Base-by-base conservation (phyloP, 2,888 invertebrate species). In the Fragum sueziense region DNA sequence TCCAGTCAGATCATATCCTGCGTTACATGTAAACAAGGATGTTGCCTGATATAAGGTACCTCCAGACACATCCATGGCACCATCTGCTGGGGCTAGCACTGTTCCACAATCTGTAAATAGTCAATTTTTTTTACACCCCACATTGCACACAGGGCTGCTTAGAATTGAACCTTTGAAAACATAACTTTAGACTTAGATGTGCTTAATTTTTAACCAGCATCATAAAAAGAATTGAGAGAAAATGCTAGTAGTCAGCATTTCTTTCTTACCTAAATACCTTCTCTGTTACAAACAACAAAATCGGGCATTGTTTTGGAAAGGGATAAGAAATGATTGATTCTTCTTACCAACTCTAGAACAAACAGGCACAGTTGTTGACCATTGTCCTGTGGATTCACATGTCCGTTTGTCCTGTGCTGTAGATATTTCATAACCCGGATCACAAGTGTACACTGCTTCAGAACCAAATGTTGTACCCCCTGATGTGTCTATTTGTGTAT, bases 401-500 rank as follows among this genome's bases (percentile, higher is more conserved):
- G 72, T 76, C n/a, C 74, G 29, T 4, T 74, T 74, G 31, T 65
- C 41, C 7, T 47, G 14, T 6, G 62, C 76, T 7, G 80, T 76
- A 33, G 62, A 74, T 4, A 80, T 68, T 29, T 78, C 71, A 51
- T 84, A 79, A 20, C 84, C 84, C 3, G n/a, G 37, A 20, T 68
- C 59, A 69, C 84, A 84, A 0, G 72, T 34, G 67, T 80, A 84
- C 17, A 41, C 62, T 14, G 84, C 84, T n/a, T 31, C 31, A 20
- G 65, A 51, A 14, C 33, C 14, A 41, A 73, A 83, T 0, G 69
- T 73, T 7, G 80, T 80, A 41, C 70, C 82, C 47, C 51, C 61
- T 3, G 65, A 59, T 6, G 79, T 76, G n/a, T 61, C 61, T n/a
- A 76, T 76, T 17, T 27, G 22, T 3, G 79, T 79, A 33, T 79